Evolutionary conservation across 2,113 vertebrate genomes (phyloP).

Genomic region (Syngnathus scovelli): DNA sequence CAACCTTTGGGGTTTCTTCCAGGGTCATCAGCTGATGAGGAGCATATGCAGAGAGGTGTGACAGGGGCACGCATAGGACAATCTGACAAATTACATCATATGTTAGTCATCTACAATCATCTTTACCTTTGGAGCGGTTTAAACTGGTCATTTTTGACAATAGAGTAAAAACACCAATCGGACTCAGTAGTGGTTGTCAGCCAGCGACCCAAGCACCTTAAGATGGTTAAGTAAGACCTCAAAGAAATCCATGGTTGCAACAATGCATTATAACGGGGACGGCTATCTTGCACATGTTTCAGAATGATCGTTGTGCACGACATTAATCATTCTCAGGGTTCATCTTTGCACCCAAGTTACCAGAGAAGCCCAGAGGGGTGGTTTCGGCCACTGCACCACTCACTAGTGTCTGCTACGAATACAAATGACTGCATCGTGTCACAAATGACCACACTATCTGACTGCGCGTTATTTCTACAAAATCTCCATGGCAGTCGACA

Average conservation of each 20-base stretch:
- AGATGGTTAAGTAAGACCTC: constrained; percentile 13
- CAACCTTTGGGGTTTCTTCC: background rate
- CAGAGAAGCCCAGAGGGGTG: constrained; percentile 40
- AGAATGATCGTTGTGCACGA: constrained; percentile 8
- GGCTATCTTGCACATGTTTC: constrained; percentile 21
- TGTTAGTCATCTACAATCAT: background rate
- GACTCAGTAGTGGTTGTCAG: constrained; percentile 8
- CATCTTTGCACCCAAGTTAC: constrained; percentile 54
- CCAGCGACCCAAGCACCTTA: constrained; percentile 21
- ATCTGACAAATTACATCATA: background rate
- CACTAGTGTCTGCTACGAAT: constrained; percentile 53
- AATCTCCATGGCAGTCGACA: background rate
- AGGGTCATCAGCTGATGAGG: background rate
- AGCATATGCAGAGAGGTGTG: constrained; percentile 8
- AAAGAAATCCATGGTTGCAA: constrained; percentile 7
- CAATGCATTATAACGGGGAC: constrained; percentile 1
- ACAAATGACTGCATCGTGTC: constrained; percentile 54
- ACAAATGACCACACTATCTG: constrained; percentile 12
- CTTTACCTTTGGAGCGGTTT: background rate
- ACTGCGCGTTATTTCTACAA: background rate
- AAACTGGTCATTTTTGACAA: background rate
- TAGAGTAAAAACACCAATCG: too few relatives aligned
- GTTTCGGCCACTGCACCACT: constrained; percentile 65
- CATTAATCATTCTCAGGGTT: constrained; percentile 30
- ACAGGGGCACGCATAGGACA: constrained; percentile 2